A percentile compares a stretch with the other conserved stretches of the same genome.
Evolutionary conservation across 1,140 invertebrate genomes (phyloP).

Genomic region (Apis florea): DNA sequence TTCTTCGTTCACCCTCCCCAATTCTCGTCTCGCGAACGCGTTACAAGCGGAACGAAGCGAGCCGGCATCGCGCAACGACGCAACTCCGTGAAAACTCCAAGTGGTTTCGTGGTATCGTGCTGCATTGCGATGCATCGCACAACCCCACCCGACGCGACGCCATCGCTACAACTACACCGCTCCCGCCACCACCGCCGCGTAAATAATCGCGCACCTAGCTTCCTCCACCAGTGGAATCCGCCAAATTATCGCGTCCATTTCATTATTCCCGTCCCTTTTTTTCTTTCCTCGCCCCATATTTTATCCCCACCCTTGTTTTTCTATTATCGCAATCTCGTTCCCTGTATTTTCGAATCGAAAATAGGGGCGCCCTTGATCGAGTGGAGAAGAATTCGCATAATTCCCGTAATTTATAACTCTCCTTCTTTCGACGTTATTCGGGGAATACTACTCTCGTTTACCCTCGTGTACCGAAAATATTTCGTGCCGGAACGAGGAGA

Average conservation of each 20-base stretch:
- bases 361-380: too few species aligned
- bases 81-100: constrained; percentile 58
- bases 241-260: constrained; percentile 62
- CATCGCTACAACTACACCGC: neutral
- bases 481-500: neutral
- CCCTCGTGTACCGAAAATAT: constrained; percentile 11
- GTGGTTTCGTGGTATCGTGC: constrained; percentile 46
- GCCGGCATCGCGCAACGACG: constrained; percentile 12
- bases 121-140: constrained; percentile 52
- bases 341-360: too few species aligned
- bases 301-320: too few species aligned
- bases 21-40: constrained; percentile 20
- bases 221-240: constrained; percentile 52
- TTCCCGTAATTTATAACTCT: neutral
- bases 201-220: constrained; percentile 52
- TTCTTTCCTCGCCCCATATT: neutral
- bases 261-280: constrained; percentile 40
- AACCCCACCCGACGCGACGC: neutral
- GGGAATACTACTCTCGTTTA: constrained; percentile 17
- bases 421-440: constrained; percentile 7
- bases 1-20: too few species aligned
- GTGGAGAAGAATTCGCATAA: neutral
- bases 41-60: constrained; percentile 50
- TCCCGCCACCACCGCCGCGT: neutral
- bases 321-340: too few species aligned